Conservation (phyloP, 1,140 invertebrate species). For the Drosophila insularis region DNA sequence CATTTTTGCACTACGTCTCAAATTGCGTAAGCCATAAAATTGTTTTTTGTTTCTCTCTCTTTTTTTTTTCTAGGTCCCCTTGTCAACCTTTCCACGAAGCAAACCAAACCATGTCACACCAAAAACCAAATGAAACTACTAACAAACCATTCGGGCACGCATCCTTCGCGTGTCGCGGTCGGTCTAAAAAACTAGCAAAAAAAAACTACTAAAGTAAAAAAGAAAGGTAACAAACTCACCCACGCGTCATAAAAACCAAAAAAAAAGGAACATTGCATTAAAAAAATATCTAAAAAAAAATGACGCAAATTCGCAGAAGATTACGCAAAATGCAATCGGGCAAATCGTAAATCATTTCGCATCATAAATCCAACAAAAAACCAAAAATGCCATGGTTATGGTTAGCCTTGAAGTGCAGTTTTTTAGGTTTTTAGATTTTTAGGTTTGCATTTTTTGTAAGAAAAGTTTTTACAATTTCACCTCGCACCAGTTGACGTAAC, state of each 20-base stretch:
- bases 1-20: conserved; percentile 29
- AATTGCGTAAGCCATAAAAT: conserved; percentile 70
- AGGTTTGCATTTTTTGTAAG: background rate
- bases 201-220: conserved; percentile 26
- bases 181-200: conserved; percentile 69
- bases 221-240: conserved; percentile 31
- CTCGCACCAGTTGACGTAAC: background rate
- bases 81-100: conserved; percentile 44
- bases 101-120: conserved; percentile 9
- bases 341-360: conserved; percentile 27
- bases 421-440: conserved; percentile 44
- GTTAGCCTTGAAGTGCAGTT: conserved; percentile 49
- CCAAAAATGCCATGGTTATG: conserved; percentile 42
- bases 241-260: conserved; percentile 44
- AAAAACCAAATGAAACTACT: background rate
- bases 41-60: background rate
- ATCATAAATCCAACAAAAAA: conserved; percentile 41
- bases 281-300: conserved; percentile 10
- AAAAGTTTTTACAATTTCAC: conserved; percentile 12
- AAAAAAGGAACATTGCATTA: conserved; percentile 9
- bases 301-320: conserved; percentile 20
- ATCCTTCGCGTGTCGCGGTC: conserved; percentile 56
- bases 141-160: background rate
- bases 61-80: background rate
- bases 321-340: conserved; percentile 65